Evolutionary conservation across 1,140 invertebrate species (phyloP), one percentile per base, ranked within the genome.

Genomic region (honey bee (Apis mellifera)): DNA sequence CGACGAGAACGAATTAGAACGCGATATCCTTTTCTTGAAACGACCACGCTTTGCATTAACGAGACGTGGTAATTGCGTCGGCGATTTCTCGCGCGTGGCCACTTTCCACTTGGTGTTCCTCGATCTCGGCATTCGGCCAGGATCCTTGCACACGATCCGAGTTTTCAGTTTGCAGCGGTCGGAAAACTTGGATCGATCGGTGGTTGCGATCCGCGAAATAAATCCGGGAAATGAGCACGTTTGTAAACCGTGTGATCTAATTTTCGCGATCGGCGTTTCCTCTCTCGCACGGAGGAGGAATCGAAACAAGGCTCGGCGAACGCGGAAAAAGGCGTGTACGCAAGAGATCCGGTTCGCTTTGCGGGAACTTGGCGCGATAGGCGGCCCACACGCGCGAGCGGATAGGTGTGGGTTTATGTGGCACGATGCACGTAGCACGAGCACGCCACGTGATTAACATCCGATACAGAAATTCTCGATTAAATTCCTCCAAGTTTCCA

Each of bases 271-370:
- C 65, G 13, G 69, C 60, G 82, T 80, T 87, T 87, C 86, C 73
- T 75, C 32, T 42, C n/a, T n/a, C n/a, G 32, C 32, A 85, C 84
- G 82, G n/a, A n/a, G n/a, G n/a, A 82, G 64, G 78, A 42, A 78
- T 84, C 66, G 78, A 84, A 88, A 83, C 73, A 77, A 86, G 69
- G 59, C 13, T 78, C 55, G 64, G 48, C 32, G 32, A 64, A 76
- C 69, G 84, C 55, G 77, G 84, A 85, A 86, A 89, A 89, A 89
- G 78, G 82, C 71, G 78, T 77, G 78, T 66, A 79, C 65, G 26
- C 68, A 69, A 82, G 73, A 82, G 77, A 84, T 89, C 85, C 87
- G 83, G 88, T 89, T 89, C 82, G 89, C 70, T 86, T 32, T 85
- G 78, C 85, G 87, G 65, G 82, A 84, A 84, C 73, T 89, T 66